phyloP scores from a whole-genome alignment of 2,113 vertebrate species.

The Phocoena phocoena region DNA sequence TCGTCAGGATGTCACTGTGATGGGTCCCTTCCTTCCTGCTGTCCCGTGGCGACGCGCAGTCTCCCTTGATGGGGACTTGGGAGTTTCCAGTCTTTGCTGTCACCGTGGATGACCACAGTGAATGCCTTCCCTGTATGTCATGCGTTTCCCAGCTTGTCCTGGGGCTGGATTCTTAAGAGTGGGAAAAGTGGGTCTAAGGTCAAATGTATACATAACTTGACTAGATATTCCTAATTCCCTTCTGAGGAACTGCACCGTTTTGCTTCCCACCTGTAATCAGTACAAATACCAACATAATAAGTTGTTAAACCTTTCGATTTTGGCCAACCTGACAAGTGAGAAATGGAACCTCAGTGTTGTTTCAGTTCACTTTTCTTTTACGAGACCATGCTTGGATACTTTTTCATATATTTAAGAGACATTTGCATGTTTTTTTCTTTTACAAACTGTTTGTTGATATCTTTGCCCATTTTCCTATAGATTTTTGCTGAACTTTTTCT shows the following conservation, averaged over 20 bases:
- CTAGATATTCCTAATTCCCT: not conserved
- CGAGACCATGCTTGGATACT: accelerated
- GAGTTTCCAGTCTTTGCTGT: accelerated
- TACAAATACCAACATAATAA: accelerated
- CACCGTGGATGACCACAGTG: accelerated
- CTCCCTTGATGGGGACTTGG: accelerated
- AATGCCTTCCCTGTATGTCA: accelerated
- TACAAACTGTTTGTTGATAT: accelerated
- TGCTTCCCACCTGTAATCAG: no score
- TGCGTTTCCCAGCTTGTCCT: accelerated
- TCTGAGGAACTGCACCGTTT: accelerated
- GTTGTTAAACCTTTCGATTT: accelerated
- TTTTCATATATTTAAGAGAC: not conserved
- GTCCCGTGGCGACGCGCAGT: accelerated
- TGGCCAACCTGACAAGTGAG: not conserved
- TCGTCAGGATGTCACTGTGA: accelerated
- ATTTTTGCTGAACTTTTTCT: not conserved
- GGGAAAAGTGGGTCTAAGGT: not conserved
- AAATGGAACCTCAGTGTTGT: accelerated
- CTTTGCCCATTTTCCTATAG: not conserved
- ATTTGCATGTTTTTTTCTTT: not conserved
- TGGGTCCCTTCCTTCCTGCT: accelerated
- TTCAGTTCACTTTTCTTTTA: not conserved
- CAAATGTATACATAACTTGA: accelerated
- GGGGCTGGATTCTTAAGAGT: accelerated